Base-by-base conservation (phyloP, 2,113 vertebrate genomes). In the Protobothrops flavoviridis region DNA sequence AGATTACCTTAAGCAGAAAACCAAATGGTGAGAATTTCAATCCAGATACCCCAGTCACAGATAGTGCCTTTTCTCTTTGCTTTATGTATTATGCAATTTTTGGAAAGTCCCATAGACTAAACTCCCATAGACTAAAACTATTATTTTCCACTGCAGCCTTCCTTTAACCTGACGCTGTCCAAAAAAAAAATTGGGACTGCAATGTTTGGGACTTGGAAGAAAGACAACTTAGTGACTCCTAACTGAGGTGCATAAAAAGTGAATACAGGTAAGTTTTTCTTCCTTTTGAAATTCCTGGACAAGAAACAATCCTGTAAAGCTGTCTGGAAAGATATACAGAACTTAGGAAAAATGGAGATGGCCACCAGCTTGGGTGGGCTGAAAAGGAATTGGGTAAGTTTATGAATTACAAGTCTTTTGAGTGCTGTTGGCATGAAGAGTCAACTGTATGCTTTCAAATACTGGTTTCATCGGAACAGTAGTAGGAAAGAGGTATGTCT, bases 1-100 rank as follows among this genome's bases (percentile, higher is more conserved):
- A 96, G 95, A 95, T 96, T 96, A 96, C 90, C 91, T 33, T 93
- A 50, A 89, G 88, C 92, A 95, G 33, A 81, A 59, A 59, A 81
- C 87, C 85, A 33, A 57, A 94, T 94, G 94, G 93, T 94, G 81
- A 95, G 93, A 89, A 85, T 88, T 95, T 94, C 94, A 91, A 91
- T 93, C 90, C 52, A 90, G 48, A 91, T 93, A 91, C 91, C 87
- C n/a, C 64, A 55, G 53, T 93, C 93, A 91, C 57, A 21, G 43
- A 39, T 50, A 43, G 50, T 0, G 20, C 53, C 87, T 20, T 90
- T 93, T 96, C 95, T 93, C 86, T 89, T 92, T 69, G 90, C 90
- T 95, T 93, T 85, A 90, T 69, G 94, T 61, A 90, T 55, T 90
- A 90, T 91, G 43, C 23, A 87, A 55, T 94, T 93, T 93, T 1